Percentiles rank a stretch among this genome's conserved stretches.
Evolutionary conservation across 2,888 invertebrate species (phyloP).

Genomic region (Chrysolina oricalcia): DNA sequence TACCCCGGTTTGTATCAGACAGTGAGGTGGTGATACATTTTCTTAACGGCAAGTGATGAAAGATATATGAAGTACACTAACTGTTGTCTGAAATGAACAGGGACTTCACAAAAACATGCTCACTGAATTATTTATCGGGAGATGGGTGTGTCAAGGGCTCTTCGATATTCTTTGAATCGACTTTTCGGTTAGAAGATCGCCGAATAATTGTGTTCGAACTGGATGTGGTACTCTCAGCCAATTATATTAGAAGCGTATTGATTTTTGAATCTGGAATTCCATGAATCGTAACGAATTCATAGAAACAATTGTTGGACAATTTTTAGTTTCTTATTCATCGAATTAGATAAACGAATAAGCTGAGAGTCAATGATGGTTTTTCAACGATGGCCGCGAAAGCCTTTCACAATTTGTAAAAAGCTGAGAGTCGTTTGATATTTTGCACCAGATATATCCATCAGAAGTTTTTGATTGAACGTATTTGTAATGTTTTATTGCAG

Average conservation of each 20-base stretch:
- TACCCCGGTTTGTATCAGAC: conserved; percentile 1
- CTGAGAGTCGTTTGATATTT: too few species aligned
- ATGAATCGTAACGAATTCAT: not conserved
- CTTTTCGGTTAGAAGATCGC: not conserved
- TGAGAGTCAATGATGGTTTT: too few species aligned
- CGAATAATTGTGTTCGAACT: not conserved
- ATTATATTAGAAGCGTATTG: not conserved
- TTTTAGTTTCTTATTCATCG: too few species aligned
- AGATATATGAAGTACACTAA: conserved; percentile 2
- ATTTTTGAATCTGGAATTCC: not conserved
- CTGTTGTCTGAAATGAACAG: not conserved
- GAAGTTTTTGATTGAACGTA: too few species aligned
- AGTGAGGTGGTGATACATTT: conserved; percentile 14
- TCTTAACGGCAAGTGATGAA: conserved; percentile 2
- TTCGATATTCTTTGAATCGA: not conserved
- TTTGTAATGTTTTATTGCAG: too few species aligned
- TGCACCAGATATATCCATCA: too few species aligned
- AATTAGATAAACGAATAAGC: too few species aligned
- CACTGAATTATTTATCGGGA: not conserved
- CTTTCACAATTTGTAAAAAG: too few species aligned
- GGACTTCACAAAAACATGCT: not conserved
- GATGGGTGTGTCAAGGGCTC: conserved; percentile 13
- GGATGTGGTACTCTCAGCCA: not conserved
- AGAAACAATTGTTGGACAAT: not conserved
- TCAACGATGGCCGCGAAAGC: too few species aligned